These are phyloP conservation scores for Cyanistes caeruleus DNA, from an alignment of 2,113 vertebrate species.

Conservation along the genomic window DNA sequence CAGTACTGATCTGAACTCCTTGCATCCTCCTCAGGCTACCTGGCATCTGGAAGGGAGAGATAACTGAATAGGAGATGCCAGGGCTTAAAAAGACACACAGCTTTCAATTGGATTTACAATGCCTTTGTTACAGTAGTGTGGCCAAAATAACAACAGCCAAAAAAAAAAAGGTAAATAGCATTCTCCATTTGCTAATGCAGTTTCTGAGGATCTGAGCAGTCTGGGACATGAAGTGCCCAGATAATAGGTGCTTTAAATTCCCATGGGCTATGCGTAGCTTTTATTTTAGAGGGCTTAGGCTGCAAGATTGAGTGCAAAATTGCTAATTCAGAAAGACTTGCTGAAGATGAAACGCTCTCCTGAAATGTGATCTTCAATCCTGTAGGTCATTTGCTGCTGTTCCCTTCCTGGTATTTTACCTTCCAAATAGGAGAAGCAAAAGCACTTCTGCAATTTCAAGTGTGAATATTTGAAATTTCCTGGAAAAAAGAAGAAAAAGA, in stretches of 20 bases:
- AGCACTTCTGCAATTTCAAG: neutral
- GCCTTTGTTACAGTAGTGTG: conserved; percentile 39
- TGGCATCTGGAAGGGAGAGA: conserved; percentile 65
- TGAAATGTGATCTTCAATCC: conserved; percentile 21
- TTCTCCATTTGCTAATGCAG: conserved; percentile 51
- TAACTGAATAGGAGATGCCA: conserved; percentile 52
- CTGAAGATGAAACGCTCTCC: neutral
- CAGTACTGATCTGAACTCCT: conserved; percentile 11
- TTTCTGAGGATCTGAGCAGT: conserved; percentile 25
- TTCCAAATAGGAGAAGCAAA: neutral
- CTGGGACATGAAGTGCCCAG: conserved; percentile 1
- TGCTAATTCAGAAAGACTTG: conserved; percentile 50
- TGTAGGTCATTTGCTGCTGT: neutral
- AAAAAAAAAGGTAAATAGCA: neutral
- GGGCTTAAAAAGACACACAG: conserved; percentile 49
- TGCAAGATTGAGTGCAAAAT: neutral
- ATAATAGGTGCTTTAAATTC: conserved; percentile 57
- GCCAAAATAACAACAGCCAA: conserved; percentile 29
- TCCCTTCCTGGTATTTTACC: neutral
- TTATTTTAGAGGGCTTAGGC: conserved; percentile 36
- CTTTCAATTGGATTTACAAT: conserved; percentile 45
- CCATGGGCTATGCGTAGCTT: conserved; percentile 14
- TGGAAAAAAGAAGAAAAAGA: neutral
- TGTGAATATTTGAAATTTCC: neutral
- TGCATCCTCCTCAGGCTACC: conserved; percentile 13